Evolutionary conservation across 2,797 vertebrate species (phyloP), one percentile per base, ranked within the genome.

Genomic region (Takifugu rubripes): DNA sequence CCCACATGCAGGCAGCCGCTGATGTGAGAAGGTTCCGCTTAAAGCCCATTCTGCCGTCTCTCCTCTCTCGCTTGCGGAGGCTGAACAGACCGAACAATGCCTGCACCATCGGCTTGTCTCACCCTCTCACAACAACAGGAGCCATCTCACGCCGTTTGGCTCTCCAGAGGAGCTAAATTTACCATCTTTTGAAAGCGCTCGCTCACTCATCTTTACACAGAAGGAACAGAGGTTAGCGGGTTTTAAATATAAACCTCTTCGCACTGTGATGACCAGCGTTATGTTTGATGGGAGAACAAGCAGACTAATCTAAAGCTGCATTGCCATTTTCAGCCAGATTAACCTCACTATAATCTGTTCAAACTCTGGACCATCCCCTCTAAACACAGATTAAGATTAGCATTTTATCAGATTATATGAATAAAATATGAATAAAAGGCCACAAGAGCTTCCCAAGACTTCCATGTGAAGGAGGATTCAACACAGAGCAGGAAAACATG

Each of bases 271-370:
- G 16, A 17, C 2, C 5, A 45, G 9, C 36, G 10, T 40, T 40
- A 12, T 71, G 56, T 55, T 61, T 64, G 33, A 25, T 6, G 31
- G 52, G 40, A 73, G 59, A 78, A 75, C 64, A 81, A 73, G 31
- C n/a, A 33, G 25, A 49, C 64, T 82, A 76, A 81, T 72, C 72
- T 61, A 54, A 49, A 66, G 64, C 67, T 68, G 56, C 27, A 56
- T 56, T 61, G 54, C 59, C 80, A 66, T 72, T 84, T 81, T 75
- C 76, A 81, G 65, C 68, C 64, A 56, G 71, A 61, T 84, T 82
- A 85, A 84, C 78, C 70, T 56, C 66, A 10, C 60, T 50, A 56
- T 81, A 81, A 82, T 82, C 77, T 63, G 45, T 12, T 52, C 79
- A 68, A 86, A 81, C 78, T 68, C 60, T 49, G 61, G 68, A 70